Conservation (phyloP, 2,797 vertebrate genomes). For the Eulemur albifrons region DNA sequence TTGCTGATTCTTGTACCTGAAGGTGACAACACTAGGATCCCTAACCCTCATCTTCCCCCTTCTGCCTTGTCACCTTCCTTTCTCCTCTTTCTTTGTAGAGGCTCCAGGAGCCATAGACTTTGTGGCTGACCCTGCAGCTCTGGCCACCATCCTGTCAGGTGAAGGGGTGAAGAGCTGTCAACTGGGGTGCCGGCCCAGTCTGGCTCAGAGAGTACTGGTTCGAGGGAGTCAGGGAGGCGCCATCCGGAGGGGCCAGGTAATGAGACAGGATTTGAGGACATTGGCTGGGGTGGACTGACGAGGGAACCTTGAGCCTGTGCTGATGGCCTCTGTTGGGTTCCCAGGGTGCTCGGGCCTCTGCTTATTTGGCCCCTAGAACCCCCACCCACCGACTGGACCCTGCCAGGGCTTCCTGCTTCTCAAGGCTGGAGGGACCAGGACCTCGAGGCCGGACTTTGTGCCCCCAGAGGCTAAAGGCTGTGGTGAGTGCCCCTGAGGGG, state of each 20-base stretch:
- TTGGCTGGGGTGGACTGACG: background rate
- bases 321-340: slow-evolving; percentile 20
- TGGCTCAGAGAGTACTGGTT: slow-evolving; percentile 80
- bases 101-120: slow-evolving; percentile 69
- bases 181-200: slow-evolving; percentile 70
- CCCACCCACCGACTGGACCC: slow-evolving; percentile 29
- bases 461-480: slow-evolving; percentile 34
- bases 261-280: background rate
- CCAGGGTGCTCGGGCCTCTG: slow-evolving; percentile 62
- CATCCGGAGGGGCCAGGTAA: slow-evolving; percentile 71
- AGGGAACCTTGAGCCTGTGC: background rate
- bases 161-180: slow-evolving; percentile 71
- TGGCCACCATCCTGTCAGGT: slow-evolving; percentile 81
- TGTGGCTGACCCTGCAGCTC: slow-evolving; percentile 80
- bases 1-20: background rate
- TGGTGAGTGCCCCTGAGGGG: slow-evolving; percentile 56
- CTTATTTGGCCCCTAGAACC: slow-evolving; percentile 57
- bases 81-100: slow-evolving; percentile 65
- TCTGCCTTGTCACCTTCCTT: background rate
- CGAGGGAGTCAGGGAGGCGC: slow-evolving; percentile 57
- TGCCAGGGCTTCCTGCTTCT: slow-evolving; percentile 71
- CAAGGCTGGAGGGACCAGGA: slow-evolving; percentile 70
- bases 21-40: background rate
- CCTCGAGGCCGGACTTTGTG: slow-evolving; percentile 31
- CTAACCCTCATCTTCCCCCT: background rate